Evolutionary conservation across 2,888 invertebrate genomes (phyloP).

Genomic region (Lymantria dispar): DNA sequence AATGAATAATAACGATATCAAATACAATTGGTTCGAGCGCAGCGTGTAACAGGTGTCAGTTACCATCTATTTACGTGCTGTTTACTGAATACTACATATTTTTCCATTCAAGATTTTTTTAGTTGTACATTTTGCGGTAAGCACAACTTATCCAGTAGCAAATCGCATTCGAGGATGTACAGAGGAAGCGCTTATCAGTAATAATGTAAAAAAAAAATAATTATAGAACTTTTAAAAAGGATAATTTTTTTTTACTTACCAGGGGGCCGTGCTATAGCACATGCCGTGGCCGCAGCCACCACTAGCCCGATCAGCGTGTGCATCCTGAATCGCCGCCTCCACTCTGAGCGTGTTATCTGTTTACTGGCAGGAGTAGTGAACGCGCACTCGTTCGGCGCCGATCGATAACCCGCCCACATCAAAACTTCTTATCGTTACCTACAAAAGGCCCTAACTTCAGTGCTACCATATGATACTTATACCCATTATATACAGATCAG

Average conservation of each 20-base stretch:
- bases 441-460: conserved; percentile 35
- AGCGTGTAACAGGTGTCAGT: conserved; percentile 48
- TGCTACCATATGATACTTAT: conserved; percentile 16
- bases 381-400: conserved; percentile 64
- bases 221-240: neutral
- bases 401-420: conserved; percentile 76
- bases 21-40: conserved; percentile 2
- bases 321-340: conserved; percentile 44
- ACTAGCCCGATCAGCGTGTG: conserved; percentile 47
- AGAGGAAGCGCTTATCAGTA: conserved; percentile 40
- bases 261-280: conserved; percentile 51
- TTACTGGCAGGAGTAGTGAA: conserved; percentile 44
- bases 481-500: conserved; percentile 10
- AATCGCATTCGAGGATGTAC: conserved; percentile 20
- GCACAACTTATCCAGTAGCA: conserved; percentile 3
- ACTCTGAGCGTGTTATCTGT: conserved; percentile 46
- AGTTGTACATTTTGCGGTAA: conserved; percentile 4
- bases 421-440: conserved; percentile 34
- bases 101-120: neutral
- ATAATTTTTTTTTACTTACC: conserved; percentile 44
- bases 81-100: neutral
- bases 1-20: neutral
- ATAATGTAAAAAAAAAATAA: conserved; percentile 13
- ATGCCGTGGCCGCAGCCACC: conserved; percentile 46
- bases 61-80: neutral